Conservation (phyloP, 2,888 invertebrate species). For the Phortica okadai region DNA sequence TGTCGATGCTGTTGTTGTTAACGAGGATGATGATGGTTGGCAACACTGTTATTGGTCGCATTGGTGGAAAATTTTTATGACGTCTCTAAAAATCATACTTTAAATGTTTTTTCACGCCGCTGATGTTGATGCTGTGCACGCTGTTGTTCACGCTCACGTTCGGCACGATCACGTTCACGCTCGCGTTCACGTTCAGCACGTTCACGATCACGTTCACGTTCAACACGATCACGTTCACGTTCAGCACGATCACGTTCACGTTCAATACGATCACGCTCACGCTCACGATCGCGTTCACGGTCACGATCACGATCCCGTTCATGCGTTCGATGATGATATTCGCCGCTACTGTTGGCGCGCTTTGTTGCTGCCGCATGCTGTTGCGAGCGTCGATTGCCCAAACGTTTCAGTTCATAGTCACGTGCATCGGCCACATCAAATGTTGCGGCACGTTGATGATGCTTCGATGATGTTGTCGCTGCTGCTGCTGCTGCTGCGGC, state of each 20-base stretch:
- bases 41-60: slow-evolving; percentile 38
- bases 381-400: slow-evolving; percentile 72
- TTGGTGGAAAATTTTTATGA: slow-evolving; percentile 76
- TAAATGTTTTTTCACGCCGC: slow-evolving; percentile 76
- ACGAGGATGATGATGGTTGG: slow-evolving; percentile 31
- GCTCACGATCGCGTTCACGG: slow-evolving; percentile 35
- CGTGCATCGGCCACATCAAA: slow-evolving; percentile 74
- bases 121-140: slow-evolving; percentile 69
- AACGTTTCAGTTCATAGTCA: slow-evolving; percentile 73
- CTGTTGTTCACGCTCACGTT: slow-evolving; percentile 47
- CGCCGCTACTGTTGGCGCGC: slow-evolving; percentile 53
- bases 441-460: slow-evolving; percentile 71
- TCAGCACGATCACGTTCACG: slow-evolving; percentile 61
- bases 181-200: slow-evolving; percentile 53
- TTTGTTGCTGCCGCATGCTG: slow-evolving; percentile 71
- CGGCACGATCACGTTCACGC: slow-evolving; percentile 48
- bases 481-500: slow-evolving; percentile 37
- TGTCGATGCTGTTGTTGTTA: slow-evolving; percentile 37
- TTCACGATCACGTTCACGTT: slow-evolving; percentile 50
- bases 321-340: slow-evolving; percentile 61
- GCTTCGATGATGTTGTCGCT: slow-evolving; percentile 44
- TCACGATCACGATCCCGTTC: slow-evolving; percentile 65
- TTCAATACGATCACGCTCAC: slow-evolving; percentile 48
- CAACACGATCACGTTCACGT: slow-evolving; percentile 47
- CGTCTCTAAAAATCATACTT: slow-evolving; percentile 78